Conservation (phyloP, 2,797 vertebrate genomes). For the Microctenopoma lineatum region DNA sequence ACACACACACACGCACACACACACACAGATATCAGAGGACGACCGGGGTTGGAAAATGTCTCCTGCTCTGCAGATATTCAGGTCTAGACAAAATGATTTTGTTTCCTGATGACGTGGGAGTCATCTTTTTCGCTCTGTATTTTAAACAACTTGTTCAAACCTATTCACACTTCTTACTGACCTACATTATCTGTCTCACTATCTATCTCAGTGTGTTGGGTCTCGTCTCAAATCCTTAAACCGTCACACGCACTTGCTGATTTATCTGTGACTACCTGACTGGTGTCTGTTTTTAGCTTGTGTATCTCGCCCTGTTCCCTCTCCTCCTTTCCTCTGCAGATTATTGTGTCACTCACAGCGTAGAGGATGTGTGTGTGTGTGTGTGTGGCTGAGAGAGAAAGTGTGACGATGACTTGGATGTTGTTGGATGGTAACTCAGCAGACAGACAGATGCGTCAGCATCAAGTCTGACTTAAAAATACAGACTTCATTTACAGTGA, state of each 20-base stretch:
- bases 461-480: background rate
- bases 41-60: constrained; percentile 57
- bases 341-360: constrained; percentile 67
- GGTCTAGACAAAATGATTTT: constrained; percentile 36
- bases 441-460: constrained; percentile 20
- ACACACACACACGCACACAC: constrained; percentile 21
- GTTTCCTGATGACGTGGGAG: constrained; percentile 15
- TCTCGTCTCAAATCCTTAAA: constrained; percentile 5
- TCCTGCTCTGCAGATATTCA: constrained; percentile 61
- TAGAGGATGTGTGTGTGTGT: constrained; percentile 25
- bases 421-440: constrained; percentile 45
- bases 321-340: constrained; percentile 75
- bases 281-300: constrained; percentile 67
- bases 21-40: constrained; percentile 30
- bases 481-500: background rate
- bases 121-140: background rate
- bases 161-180: constrained; percentile 11
- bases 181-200: constrained; percentile 22
- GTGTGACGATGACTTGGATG: constrained; percentile 33
- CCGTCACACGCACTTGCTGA: constrained; percentile 25
- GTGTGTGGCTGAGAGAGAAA: constrained; percentile 15
- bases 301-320: constrained; percentile 54
- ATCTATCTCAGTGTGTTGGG: constrained; percentile 17
- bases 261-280: constrained; percentile 69
- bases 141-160: constrained; percentile 13